Evolutionary conservation across 2,888 invertebrate genomes (phyloP), one percentile per base, ranked within the genome.

Genomic region (Gastracanthus pulcherrimus): DNA sequence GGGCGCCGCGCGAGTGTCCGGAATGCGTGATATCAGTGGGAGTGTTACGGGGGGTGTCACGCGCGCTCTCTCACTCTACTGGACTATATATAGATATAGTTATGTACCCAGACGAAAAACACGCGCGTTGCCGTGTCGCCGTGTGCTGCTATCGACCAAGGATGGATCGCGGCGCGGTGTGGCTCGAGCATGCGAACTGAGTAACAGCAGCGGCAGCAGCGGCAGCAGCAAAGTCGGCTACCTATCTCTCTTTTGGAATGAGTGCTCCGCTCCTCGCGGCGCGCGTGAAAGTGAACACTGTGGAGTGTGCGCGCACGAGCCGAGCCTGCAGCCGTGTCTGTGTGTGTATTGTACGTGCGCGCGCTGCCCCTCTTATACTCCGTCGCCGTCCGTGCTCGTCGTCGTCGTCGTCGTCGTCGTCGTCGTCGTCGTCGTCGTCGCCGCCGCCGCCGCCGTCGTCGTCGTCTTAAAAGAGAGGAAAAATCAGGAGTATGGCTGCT

Each of bases 401-500:
- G 41, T 36, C 48, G 34, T 48, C 66, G 66, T 38, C 51, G 64
- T 29, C n/a, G 41, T 34, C n/a, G n/a, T n/a, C n/a, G 41, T 36
- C 48, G 34, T 48, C 66, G 66, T 38, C 51, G 64, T 29, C n/a
- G 41, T 34, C n/a, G n/a, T n/a, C 23, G 51, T 26, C 51, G 62
- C 31, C 58, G 16, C 11, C 71, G 19, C 29, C 75, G 41, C 31
- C 48, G 34, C 45, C 66, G 66, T 38, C 51, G 64, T 29, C n/a
- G 41, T 34, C n/a, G n/a, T n/a, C n/a, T n/a, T n/a, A n/a, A n/a
- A n/a, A n/a, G n/a, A n/a, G n/a, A n/a, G n/a, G n/a, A n/a, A 19
- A 66, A 84, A 85, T 85, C 84, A 85, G 84, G 86, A 88, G 88
- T 86, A 89, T 88, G 89, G 88, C 89, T 86, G 85, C 87, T 85